Evolutionary conservation across 2,113 vertebrate genomes (phyloP), one percentile per base, ranked within the genome.

Genomic region (Brachyhypopomus occidentalis): DNA sequence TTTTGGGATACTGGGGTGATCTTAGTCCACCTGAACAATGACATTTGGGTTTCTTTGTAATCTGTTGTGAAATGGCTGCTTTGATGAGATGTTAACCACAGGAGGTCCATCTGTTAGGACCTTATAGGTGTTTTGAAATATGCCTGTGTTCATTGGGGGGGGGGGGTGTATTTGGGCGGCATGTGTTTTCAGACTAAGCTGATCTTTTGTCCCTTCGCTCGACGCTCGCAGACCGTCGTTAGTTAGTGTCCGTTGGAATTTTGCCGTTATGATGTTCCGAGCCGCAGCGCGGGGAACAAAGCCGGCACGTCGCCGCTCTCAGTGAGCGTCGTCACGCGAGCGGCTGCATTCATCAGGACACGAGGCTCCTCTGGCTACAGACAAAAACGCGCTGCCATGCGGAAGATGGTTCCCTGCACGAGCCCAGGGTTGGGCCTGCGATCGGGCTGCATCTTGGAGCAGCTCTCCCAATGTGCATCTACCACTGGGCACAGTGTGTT

Each of bases 21-120:
- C 74, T 71, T 88, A 89, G 89, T 88, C 83, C n/a, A 64, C 67
- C 73, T 34, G 75, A 87, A 89, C 86, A 89, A 89, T 87, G 83
- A 79, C 58, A 25, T 23, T 84, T 84, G 85, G 67, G 79, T 74
- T 81, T 78, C 80, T 85, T 80, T 84, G 84, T 84, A 84, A 86
- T 84, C 79, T 60, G 41, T 72, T 84, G 55, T 83, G 83, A 83
- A 83, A 80, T 80, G 75, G 76, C 41, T 75, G 80, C 77, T 87
- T 83, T 87, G 81, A 89, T 84, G 74, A 83, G 72, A 80, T 30
- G 19, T 48, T 75, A 79, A 73, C 62, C 48, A 60, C 79, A 73
- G 78, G 56, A 72, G 75, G 83, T 81, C 83, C 86, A 83, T 85
- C 84, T 66, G 81, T 87, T 81, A 87, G 79, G 84, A 67, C 75